Evolutionary conservation across 1,140 invertebrate species (phyloP), one percentile per base, ranked within the genome.

Genomic region (Atta texana): DNA sequence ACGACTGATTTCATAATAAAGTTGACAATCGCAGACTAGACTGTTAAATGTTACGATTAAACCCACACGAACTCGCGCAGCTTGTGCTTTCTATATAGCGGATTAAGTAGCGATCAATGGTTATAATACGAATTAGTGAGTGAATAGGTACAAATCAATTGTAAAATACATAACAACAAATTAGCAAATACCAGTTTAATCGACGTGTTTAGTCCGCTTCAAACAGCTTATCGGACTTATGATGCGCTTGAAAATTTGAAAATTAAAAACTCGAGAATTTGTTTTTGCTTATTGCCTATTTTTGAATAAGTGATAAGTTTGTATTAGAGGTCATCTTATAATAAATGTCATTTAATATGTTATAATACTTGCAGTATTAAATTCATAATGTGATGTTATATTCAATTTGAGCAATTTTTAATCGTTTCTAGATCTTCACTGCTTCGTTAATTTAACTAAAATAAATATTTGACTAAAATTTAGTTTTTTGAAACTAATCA

Each of bases 91-190:
- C 77, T 34, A 28, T 74, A 24, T 28, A 57, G 12, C 12, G n/a
- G 28, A 84, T 82, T 82, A 75, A 24, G 0, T 18, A 55, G n/a
- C 14, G n/a, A 80, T 68, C 77, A 55, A 18, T 28, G 39, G 28
- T 12, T 74, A 34, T 31, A 24, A 61, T 61, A 18, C 28, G 44
- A 81, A 75, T 84, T 74, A 61, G 57, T 18, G 39, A 28, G 10
- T 84, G 80, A 84, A 84, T 75, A 84, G 69, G n/a, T 61, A 49
- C 57, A 75, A 84, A 84, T 84, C 55, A 75, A 84, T 63, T 61
- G 44, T n/a, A 28, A 74, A 28, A 34, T 51, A 63, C 21, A 10
- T 61, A 61, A 75, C 39, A 57, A 71, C 28, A 39, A 75, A 82
- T 74, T 82, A 74, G 28, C 28, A 18, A 74, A 21, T 18, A 18